Base-by-base conservation (phyloP, 2,797 vertebrate genomes). In the Clarias laeviceps region DNA sequence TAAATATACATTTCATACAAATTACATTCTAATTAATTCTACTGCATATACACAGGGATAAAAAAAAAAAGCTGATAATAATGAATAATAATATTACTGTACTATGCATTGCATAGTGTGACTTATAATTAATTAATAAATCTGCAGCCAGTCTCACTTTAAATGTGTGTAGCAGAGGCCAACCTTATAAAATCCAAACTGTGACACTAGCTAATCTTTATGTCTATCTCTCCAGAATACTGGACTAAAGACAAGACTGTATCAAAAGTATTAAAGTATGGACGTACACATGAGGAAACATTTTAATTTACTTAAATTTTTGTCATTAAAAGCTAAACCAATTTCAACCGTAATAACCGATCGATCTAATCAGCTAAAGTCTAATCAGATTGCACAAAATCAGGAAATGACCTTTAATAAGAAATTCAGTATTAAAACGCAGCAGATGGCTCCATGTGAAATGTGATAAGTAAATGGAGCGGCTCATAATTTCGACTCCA, bases 401-500 rank as follows among this genome's bases (percentile, higher is more conserved):
- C 37, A 68, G 64, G 64, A 80, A 64, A 45, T 27, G 77, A 27
- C 34, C 9, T 18, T 14, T 34, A 68, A 65, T 66, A 18, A 56
- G 77, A 80, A 22, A 3, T 37, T 15, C 56, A 20, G 57, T 37
- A 82, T 61, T 74, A 68, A 61, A 64, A 80, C 24, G 54, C n/a
- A 45, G 56, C 61, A 77, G 80, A 69, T 81, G 80, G 80, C 59
- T 76, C 79, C 37, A 50, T 74, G 70, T 83, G 70, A 76, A 83
- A 83, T 24, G 70, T 7, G 57, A 80, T 80, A 68, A 85, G 27
- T 77, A 69, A 80, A 80, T 83, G 82, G 59, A 64, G 82, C 82
- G 74, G 70, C 12, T 74, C 22, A 74, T 82, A 32, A 65, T 66
- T 50, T n/a, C 12, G 78, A 64, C 78, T 64, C 59, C 40, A 68